Evolutionary conservation across 2,888 invertebrate genomes (phyloP), one percentile per base, ranked within the genome.

Genomic region (Vandiemenella viatica): DNA sequence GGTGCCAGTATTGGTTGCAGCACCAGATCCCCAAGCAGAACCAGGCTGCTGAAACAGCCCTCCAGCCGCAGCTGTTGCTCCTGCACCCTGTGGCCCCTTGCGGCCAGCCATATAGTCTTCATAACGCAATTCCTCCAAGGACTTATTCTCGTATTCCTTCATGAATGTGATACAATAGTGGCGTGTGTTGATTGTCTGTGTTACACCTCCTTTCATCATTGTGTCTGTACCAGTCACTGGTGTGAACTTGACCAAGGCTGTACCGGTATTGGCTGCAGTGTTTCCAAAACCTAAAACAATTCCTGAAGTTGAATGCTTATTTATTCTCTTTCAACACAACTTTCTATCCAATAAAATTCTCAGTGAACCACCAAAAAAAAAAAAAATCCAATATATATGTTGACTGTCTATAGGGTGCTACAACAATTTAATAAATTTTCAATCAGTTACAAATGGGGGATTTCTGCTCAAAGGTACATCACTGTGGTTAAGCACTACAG

Each of bases 161-260:
- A 98, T 98, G 50, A 91, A 91, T 1, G 93, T 93, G 52, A 98
- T 96, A 65, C 96, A 96, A 63, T 95, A 89, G 63, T 95, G 92
- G 58, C 90, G 83, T 0, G 95, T 97, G 59, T 79, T 88, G 55
- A 98, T 91, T 55, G 76, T 87, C 61, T 81, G 83, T 3, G 85
- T 79, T 3, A 79, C 75, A 0, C 92, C 91, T 55, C 83, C 82
- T 67, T 95, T 95, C 60, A 90, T 77, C 69, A 95, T 81, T 0
- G 91, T 86, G 62, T 98, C 98, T 0, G 83, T 85, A 2, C 92
- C 91, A 21, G 83, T 79, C 0, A 87, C 80, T 0, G 91, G 85
- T 57, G 76, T 80, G 67, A 92, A 96, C 64, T 96, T 95, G 1
- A 86, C 73, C 0, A 80, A 79, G 0, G 90, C 87, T 0, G 73